phyloP scores from a whole-genome alignment of 2,888 invertebrate species.

The Callinectes sapidus region DNA sequence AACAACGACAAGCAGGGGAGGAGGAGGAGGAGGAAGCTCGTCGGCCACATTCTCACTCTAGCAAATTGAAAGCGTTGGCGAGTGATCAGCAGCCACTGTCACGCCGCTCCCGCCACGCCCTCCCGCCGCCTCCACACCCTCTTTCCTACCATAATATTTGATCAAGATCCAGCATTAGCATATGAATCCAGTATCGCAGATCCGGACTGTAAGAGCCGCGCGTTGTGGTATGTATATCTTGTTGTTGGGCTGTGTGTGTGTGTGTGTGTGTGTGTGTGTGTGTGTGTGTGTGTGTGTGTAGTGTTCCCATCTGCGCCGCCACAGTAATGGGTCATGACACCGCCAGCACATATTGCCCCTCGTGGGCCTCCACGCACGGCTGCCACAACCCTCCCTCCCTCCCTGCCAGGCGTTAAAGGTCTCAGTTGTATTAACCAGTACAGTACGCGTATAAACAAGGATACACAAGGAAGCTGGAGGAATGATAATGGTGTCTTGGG shows the following conservation, averaged over 20 bases:
- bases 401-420: neutral
- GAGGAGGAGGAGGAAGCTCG: neutral
- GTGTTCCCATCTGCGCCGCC: neutral
- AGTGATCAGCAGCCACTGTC: conserved; percentile 34
- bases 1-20: neutral
- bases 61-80: conserved; percentile 28
- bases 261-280: conserved; percentile 40
- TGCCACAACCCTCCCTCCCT: neutral
- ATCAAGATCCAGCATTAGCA: conserved; percentile 30
- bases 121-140: conserved; percentile 16
- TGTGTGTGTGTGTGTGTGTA: conserved; percentile 2
- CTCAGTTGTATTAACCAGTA: neutral
- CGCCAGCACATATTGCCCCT: neutral
- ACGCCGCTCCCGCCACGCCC: conserved; percentile 8
- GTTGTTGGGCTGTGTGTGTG: neutral
- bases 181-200: conserved; percentile 8
- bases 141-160: conserved; percentile 24
- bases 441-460: neutral
- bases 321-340: neutral
- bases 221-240: neutral
- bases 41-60: conserved; percentile 28
- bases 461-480: neutral
- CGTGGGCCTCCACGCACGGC: neutral
- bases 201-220: neutral
- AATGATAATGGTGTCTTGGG: neutral